Evolutionary conservation across 2,113 vertebrate genomes (phyloP).

Genomic region (Ceyx margarethae): DNA sequence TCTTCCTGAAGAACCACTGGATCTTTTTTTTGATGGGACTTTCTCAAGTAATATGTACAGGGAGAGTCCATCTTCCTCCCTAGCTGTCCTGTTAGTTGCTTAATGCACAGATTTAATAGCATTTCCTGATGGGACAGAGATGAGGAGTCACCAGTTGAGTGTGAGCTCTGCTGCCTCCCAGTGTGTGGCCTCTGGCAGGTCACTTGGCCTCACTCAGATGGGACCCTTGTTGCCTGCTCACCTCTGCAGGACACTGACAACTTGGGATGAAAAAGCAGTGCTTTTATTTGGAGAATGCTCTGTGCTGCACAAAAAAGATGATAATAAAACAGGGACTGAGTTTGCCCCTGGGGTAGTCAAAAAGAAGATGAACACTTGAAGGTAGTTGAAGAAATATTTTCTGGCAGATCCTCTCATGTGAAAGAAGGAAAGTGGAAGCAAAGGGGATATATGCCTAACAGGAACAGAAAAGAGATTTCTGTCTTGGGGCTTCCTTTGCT

Average conservation of each 20-base stretch:
- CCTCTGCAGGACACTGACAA: neutral
- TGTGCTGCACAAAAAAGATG: neutral
- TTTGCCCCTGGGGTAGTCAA: slow-evolving; percentile 39
- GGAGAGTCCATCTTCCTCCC: neutral
- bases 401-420: slow-evolving; percentile 33
- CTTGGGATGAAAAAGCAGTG: neutral
- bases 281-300: neutral
- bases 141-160: neutral
- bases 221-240: neutral
- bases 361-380: slow-evolving; percentile 40
- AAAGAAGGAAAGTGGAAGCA: slow-evolving; percentile 37
- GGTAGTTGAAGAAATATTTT: slow-evolving; percentile 49
- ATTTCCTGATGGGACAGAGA: neutral
- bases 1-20: neutral
- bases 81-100: neutral
- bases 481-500: slow-evolving; percentile 40
- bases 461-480: slow-evolving; percentile 7
- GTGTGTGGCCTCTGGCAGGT: neutral
- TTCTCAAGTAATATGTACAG: neutral
- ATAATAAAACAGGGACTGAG: slow-evolving; percentile 21
- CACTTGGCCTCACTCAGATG: neutral
- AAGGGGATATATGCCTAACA: slow-evolving; percentile 11
- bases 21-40: neutral
- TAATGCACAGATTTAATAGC: neutral
- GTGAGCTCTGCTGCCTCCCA: rapidly evolving